Evolutionary conservation across 92 coral and sea anemone genomes (phyloP), one percentile per base, ranked within the genome.

Genomic region (Ricordea florida): DNA sequence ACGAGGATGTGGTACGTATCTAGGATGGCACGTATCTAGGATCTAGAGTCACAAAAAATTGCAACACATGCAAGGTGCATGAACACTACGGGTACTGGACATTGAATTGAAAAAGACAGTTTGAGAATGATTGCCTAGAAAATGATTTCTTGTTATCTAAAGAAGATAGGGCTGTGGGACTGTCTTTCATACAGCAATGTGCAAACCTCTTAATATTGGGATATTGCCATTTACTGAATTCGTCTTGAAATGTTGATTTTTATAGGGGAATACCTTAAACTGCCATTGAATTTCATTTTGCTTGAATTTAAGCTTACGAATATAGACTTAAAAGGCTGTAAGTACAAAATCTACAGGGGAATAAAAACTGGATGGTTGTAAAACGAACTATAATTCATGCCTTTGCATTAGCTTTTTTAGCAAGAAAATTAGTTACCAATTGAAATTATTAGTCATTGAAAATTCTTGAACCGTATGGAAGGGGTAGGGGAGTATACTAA

Each of bases 31-130:
- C 69, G 13, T 72, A 72, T 32, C 49, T 76, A 28, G 75, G 83
- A 4, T 46, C 60, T 21, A 53, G 81, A 11, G 29, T 62, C n/a
- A 64, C 83, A 21, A 76, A 76, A 50, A 27, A 35, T 56, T 76
- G 83, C 38, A 28, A 15, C 10, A 76, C 33, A 28, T 77, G 84
- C 32, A 77, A 77, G 30, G 36, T 77, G 10, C 66, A 49, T 41
- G 84, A 77, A 52, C 84, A 77, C 44, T 65, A 77, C 46, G 84
- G 84, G 5, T 74, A 47, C 32, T 74, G 36, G 36, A 74, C 69
- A 5, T 3, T 21, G 24, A 27, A 46, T 10, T 57, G 66, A 6
- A 42, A 24, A 7, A 27, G 69, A 16, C 51, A 61, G 10, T 7
- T 61, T 13, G 69, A 61, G 4, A 22, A 33, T 6, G 16, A 37